These are phyloP conservation scores for Meiosimyza platycephala DNA, from an alignment of 2,888 invertebrate species.

Conservation along the genomic window DNA sequence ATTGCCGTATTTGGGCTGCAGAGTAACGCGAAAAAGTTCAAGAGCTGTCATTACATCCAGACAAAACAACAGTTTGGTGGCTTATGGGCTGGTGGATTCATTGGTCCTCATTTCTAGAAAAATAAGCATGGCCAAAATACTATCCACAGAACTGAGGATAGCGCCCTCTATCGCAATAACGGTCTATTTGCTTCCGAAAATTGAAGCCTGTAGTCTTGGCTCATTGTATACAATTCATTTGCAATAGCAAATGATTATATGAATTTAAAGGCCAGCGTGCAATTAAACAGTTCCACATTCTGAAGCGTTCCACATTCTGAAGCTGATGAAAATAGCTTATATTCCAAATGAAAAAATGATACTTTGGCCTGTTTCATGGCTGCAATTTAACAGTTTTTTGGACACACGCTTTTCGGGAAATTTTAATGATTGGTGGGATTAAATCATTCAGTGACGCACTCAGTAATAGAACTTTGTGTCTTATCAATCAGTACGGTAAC, in stretches of 20 bases:
- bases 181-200: too few relatives aligned
- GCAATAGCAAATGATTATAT: constrained; percentile 50
- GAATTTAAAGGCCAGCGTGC: constrained; percentile 35
- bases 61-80: too few relatives aligned
- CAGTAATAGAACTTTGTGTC: constrained; percentile 54
- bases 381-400: constrained; percentile 61
- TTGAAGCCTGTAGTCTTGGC: too few relatives aligned
- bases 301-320: constrained; percentile 39
- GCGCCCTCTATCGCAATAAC: too few relatives aligned
- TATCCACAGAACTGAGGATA: too few relatives aligned
- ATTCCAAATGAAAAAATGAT: constrained; percentile 51
- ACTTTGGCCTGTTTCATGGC: constrained; percentile 53
- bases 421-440: constrained; percentile 57
- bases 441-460: constrained; percentile 48
- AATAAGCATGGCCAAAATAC: too few relatives aligned
- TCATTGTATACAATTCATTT: too few relatives aligned
- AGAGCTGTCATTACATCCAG: too few relatives aligned
- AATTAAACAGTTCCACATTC: constrained; percentile 36
- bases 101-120: too few relatives aligned
- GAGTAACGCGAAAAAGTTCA: too few relatives aligned
- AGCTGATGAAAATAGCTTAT: constrained; percentile 49
- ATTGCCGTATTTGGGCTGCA: too few relatives aligned
- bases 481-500: constrained; percentile 57
- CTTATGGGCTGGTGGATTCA: too few relatives aligned
- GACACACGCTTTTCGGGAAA: constrained; percentile 56